A percentile compares a stretch with the other conserved stretches of the same genome.
Conservation (phyloP, 2,888 invertebrate genomes). For the Ypsolopha sequella region DNA sequence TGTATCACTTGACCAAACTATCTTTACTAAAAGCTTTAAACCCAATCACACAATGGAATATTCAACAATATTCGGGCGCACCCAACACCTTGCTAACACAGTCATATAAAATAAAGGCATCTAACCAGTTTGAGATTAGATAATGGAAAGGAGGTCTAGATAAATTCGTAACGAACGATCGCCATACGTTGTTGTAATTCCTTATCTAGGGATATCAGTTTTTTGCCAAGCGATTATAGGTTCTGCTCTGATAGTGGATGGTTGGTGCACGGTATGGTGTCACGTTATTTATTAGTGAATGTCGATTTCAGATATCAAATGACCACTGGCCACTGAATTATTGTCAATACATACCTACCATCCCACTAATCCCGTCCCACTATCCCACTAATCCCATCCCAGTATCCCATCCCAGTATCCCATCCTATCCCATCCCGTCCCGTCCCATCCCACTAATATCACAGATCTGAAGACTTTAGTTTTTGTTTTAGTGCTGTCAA, state of each 20-base stretch:
- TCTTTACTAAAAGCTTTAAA: slow-evolving; percentile 5
- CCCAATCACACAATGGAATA: slow-evolving; percentile 12
- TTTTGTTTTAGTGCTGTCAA: too few relatives aligned
- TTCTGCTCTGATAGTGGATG: background rate
- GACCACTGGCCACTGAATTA: too few relatives aligned
- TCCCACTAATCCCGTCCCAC: background rate
- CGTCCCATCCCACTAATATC: too few relatives aligned
- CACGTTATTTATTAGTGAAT: too few relatives aligned
- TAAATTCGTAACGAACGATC: slow-evolving; percentile 56
- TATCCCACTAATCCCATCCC: background rate
- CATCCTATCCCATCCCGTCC: too few relatives aligned
- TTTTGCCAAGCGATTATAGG: slow-evolving; percentile 41
- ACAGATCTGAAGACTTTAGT: too few relatives aligned
- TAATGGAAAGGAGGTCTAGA: slow-evolving; percentile 67
- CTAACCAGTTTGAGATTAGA: slow-evolving; percentile 48
- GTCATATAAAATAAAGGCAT: slow-evolving; percentile 55
- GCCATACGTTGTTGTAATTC: slow-evolving; percentile 21
- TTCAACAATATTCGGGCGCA: slow-evolving; percentile 22
- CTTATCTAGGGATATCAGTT: slow-evolving; percentile 40
- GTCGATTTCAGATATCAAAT: too few relatives aligned
- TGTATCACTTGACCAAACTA: too few relatives aligned
- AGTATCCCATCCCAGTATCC: too few relatives aligned
- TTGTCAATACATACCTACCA: too few relatives aligned
- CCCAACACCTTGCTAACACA: slow-evolving; percentile 31
- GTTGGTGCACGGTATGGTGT: too few relatives aligned